These are phyloP conservation scores for Umimayanthus kanabou DNA, from an alignment of 92 coral and sea anemone species.

Conservation along the genomic window DNA sequence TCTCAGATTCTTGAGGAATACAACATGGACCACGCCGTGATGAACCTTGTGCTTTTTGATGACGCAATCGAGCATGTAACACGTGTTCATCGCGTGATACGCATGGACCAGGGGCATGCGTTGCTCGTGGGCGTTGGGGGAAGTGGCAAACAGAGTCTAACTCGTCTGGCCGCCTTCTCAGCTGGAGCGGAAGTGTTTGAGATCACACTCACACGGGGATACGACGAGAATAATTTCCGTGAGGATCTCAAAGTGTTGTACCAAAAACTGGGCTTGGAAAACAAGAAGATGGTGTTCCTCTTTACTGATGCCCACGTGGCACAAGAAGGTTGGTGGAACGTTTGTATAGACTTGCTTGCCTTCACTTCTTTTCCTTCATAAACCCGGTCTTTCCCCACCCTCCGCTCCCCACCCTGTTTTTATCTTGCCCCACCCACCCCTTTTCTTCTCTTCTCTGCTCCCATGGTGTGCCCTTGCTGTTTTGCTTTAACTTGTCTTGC, in stretches of 20 bases:
- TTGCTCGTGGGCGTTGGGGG: conserved; percentile 98
- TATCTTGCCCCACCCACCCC: not conserved
- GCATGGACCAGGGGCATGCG: conserved; percentile 99
- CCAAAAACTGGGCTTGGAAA: conserved; percentile 88
- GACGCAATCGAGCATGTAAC: conserved; percentile 99
- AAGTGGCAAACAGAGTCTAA: conserved; percentile 97
- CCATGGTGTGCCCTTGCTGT: not conserved
- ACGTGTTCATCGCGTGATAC: conserved; percentile 98
- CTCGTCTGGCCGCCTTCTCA: conserved; percentile 93
- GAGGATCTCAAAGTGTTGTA: conserved; percentile 96
- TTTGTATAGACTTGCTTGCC: not conserved
- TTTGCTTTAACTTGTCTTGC: not conserved
- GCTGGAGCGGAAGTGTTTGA: conserved; percentile 99
- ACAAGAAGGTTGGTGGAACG: conserved; percentile 76
- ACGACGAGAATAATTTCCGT: conserved; percentile 89
- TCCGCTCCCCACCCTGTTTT: not conserved
- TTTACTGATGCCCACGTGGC: conserved; percentile 99
- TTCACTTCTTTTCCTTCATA: not conserved
- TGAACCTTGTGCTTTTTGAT: conserved; percentile 98
- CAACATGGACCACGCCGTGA: conserved; percentile 98
- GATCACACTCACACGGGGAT: conserved; percentile 95
- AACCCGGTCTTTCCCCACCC: not conserved
- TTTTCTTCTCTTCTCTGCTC: not conserved
- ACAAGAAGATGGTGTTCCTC: conserved; percentile 92
- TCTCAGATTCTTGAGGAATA: conserved; percentile 92